Percentiles rank a stretch among this genome's conserved stretches.
Conservation (phyloP, 1,140 invertebrate genomes). For the Microplitis mediator region DNA sequence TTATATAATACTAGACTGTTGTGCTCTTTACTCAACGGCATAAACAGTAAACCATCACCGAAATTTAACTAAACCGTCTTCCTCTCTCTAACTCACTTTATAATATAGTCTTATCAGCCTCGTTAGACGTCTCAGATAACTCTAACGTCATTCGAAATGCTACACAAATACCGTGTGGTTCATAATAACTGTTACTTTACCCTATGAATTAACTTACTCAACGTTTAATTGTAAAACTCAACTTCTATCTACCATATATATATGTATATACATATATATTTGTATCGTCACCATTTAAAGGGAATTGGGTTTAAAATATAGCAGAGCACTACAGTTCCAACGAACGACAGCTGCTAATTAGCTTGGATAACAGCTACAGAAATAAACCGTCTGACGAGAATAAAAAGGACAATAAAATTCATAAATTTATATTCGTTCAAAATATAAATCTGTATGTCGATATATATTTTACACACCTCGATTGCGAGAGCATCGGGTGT, state of each 20-base stretch:
- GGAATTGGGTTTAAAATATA: slow-evolving; percentile 21
- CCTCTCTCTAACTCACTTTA: neutral
- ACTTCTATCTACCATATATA: neutral
- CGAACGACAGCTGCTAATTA: slow-evolving; percentile 24
- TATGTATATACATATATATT: too few species aligned
- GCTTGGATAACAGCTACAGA: slow-evolving; percentile 26
- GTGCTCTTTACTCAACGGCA: too few species aligned
- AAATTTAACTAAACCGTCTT: neutral
- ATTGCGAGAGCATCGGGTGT: too few species aligned
- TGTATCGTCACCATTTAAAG: neutral
- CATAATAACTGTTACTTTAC: neutral
- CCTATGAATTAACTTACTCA: neutral
- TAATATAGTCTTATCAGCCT: slow-evolving; percentile 11
- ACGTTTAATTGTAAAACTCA: neutral
- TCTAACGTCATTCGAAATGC: neutral
- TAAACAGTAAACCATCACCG: too few species aligned
- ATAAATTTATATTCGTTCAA: too few species aligned
- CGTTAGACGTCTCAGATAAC: slow-evolving; percentile 12
- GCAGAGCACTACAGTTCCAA: neutral
- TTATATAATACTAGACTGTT: too few species aligned
- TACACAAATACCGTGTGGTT: neutral
- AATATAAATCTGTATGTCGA: too few species aligned
- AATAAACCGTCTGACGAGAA: slow-evolving; percentile 4
- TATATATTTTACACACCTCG: too few species aligned
- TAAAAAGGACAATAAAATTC: too few species aligned